A percentile compares a stretch with the other conserved stretches of the same genome.
These are phyloP conservation scores for Ptilonorhynchus violaceus DNA, from an alignment of 2,113 vertebrate genomes.

Conservation along the genomic window DNA sequence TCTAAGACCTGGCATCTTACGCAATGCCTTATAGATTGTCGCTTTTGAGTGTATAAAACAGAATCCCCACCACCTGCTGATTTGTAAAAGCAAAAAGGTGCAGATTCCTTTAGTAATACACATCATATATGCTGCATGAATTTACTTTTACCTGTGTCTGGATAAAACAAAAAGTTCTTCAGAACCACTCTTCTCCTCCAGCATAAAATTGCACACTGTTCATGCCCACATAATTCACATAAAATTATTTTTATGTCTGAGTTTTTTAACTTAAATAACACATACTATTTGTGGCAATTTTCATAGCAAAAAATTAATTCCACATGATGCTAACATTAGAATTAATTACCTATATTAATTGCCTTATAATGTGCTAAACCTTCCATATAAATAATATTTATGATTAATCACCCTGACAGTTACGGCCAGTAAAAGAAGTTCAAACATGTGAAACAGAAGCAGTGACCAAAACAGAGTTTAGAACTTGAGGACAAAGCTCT, in stretches of 20 bases:
- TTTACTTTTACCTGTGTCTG: not conserved
- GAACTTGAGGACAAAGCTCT: not conserved
- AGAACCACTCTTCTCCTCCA: not conserved
- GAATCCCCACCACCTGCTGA: not conserved
- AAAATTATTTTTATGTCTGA: not conserved
- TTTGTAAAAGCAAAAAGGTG: not conserved
- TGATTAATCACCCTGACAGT: not conserved
- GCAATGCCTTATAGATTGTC: accelerated
- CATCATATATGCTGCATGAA: accelerated
- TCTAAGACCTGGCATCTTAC: not conserved
- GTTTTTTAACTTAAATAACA: not conserved
- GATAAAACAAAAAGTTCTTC: not conserved
- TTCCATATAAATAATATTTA: not conserved
- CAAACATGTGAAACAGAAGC: not conserved
- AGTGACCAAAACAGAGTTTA: not conserved
- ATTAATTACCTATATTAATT: not conserved
- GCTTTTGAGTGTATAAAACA: accelerated
- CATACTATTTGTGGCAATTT: not conserved
- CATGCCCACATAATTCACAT: not conserved
- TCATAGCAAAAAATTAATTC: not conserved
- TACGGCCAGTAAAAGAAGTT: not conserved
- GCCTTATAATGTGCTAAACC: not conserved
- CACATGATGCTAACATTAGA: not conserved
- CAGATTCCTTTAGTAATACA: not conserved
- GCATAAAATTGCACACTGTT: not conserved